Conservation (phyloP, 1,140 invertebrate species). For the Trichomalopsis sarcophagae region DNA sequence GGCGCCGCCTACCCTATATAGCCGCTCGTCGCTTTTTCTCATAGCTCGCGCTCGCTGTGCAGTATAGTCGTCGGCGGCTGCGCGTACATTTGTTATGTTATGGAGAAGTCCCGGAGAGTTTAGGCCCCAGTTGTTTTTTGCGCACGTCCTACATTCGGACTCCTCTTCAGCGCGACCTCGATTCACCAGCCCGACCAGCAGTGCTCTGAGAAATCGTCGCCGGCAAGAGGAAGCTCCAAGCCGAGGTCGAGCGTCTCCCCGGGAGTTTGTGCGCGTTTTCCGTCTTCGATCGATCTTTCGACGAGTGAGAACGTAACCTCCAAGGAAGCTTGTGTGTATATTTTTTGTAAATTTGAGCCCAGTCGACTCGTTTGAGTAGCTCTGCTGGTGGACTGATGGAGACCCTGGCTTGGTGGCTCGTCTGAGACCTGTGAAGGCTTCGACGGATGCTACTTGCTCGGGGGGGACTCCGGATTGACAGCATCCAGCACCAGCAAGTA, state of each 20-base stretch:
- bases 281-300: neutral
- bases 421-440: neutral
- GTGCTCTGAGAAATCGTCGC: neutral
- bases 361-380: neutral
- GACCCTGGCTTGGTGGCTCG: neutral
- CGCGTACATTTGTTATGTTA: slow-evolving; percentile 44
- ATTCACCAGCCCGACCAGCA: neutral
- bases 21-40: neutral
- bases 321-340: neutral
- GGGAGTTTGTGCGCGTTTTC: neutral
- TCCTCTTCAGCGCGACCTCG: neutral
- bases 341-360: neutral
- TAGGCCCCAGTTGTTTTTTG: slow-evolving; percentile 41
- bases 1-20: slow-evolving; percentile 30
- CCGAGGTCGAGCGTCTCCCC: neutral
- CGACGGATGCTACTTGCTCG: slow-evolving; percentile 12
- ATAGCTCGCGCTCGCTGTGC: too few relatives aligned
- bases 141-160: slow-evolving; percentile 14
- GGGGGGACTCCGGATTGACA: neutral
- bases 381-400: neutral
- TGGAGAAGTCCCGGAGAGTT: slow-evolving; percentile 18
- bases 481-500: neutral
- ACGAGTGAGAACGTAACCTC: slow-evolving; percentile 31
- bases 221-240: neutral
- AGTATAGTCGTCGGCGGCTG: neutral